Percentiles rank a stretch among this genome's conserved stretches.
Conservation (phyloP, 2,888 invertebrate species). For the Phrixothrix hirtus region DNA sequence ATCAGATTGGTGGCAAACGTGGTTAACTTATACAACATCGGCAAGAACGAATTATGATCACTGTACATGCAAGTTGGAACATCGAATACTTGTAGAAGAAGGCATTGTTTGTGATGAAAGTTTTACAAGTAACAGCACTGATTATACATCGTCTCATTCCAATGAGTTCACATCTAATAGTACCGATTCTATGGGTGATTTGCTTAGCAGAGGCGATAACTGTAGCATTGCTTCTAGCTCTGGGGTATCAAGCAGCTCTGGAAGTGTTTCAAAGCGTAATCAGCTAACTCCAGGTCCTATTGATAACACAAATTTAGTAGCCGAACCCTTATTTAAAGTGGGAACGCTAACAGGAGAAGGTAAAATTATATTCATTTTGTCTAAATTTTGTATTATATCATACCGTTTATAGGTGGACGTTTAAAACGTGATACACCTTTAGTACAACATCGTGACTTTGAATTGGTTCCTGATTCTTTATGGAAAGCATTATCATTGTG, state of each 20-base stretch:
- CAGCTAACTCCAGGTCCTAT: conserved; percentile 68
- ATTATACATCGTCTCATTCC: conserved; percentile 49
- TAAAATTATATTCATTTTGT: too few species aligned
- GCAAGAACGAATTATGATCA: conserved; percentile 49
- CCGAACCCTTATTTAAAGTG: conserved; percentile 65
- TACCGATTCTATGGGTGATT: conserved; percentile 67
- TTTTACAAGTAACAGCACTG: conserved; percentile 62
- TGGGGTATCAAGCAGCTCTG: conserved; percentile 64
- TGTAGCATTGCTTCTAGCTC: conserved; percentile 62
- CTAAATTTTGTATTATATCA: too few species aligned
- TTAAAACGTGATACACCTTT: conserved; percentile 74
- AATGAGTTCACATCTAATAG: conserved; percentile 55
- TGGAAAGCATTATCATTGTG: conserved; percentile 86
- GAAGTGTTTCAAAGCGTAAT: conserved; percentile 55
- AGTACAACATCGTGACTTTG: conserved; percentile 81
- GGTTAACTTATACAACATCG: conserved; percentile 71
- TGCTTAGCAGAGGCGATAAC: conserved; percentile 62
- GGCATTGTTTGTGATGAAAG: conserved; percentile 72
- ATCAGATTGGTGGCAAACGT: conserved; percentile 84
- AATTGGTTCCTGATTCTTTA: conserved; percentile 81
- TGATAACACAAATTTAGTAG: conserved; percentile 74
- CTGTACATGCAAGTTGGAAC: conserved; percentile 56
- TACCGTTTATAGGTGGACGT: conserved; percentile 62
- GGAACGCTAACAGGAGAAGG: conserved; percentile 85
- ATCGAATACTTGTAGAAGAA: conserved; percentile 60